Evolutionary conservation across 2,113 vertebrate genomes (phyloP), one percentile per base, ranked within the genome.

Genomic region (Triplophysa dalaica): DNA sequence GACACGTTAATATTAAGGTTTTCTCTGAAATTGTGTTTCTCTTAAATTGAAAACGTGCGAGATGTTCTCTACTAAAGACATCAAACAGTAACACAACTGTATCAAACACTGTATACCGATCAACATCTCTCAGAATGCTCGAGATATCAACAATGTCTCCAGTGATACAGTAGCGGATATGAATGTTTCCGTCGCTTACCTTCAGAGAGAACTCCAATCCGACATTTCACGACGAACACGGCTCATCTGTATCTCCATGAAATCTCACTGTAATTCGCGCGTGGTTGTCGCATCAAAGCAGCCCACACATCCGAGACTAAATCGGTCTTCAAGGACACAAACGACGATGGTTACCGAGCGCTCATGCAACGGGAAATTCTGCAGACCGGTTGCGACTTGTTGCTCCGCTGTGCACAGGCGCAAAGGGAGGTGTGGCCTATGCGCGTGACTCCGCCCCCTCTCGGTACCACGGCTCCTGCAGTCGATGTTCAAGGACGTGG

Each of bases 371-470:
- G 75, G 50, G n/a, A 60, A n/a, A 22, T 45, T 52, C 41, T 50
- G 68, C 75, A 4, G 60, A n/a, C 62, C 33, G 38, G 56, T 67
- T 77, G 60, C 67, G 33, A 80, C 82, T 66, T 77, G 67, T 73
- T 67, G 82, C 82, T n/a, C 67, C 24, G 73, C 61, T 14, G 45
- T 26, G 10, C 67, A 16, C 5, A 38, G 70, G 26, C 5, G 54
- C 54, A 43, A 1, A 17, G 10, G 10, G n/a, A 17, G 81, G 67
- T 26, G 74, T 67, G 78, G 26, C 65, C 54, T 83, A 5, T 0
- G 1, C 5, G 0, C 1, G 26, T 1, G 6, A 11, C 66, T 0
- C 50, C 74, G 74, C 78, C 74, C 43, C 16, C 9, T 33, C 2
- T 2, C 9, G 6, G 7, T 24, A 1, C 2, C 7, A 58, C 8